Evolutionary conservation across 2,113 vertebrate species (phyloP), one percentile per base, ranked within the genome.

Genomic region (Syngnathus scovelli): DNA sequence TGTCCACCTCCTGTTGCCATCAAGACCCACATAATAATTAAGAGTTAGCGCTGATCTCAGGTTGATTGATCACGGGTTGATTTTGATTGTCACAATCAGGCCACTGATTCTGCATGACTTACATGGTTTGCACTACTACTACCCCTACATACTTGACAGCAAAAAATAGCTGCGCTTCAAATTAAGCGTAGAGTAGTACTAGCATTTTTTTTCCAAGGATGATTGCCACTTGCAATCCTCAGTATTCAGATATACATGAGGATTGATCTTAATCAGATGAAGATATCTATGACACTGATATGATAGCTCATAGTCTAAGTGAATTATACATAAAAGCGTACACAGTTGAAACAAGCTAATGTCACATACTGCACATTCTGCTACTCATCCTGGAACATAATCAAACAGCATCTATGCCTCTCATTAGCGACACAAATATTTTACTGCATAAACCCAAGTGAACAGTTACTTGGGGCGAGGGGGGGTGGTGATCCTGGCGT

Each of bases 21-120:
- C 51, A 44, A 49, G 58, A 71, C 69, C 67, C 55, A 58, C 69
- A 72, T 67, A 66, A 55, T 68, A 70, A 80, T 79, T 82, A 78
- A 65, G 39, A 69, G 70, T 61, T 60, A 74, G 37, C 58, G 41
- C 59, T 71, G 73, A 61, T 69, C 70, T 70, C 55, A 79, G 67
- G 61, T 62, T 66, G 27, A 33, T 33, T 33, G 27, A 33, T 33
- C 27, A 33, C 27, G 27, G 27, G 27, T 33, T 33, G 27, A 68
- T 60, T 70, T 46, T 33, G 43, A 64, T 71, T 65, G 52, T 67
- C 54, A 46, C 60, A 63, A 49, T 76, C 75, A 70, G 62, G 64
- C 60, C 68, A 51, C 44, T 74, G 64, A 71, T 74, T 75, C 61
- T 69, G 64, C 61, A 71, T 44, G 64, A 43, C 33, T 64, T 66